Conservation (phyloP, 1,140 invertebrate species). For the Thalassaphorura encarpata region DNA sequence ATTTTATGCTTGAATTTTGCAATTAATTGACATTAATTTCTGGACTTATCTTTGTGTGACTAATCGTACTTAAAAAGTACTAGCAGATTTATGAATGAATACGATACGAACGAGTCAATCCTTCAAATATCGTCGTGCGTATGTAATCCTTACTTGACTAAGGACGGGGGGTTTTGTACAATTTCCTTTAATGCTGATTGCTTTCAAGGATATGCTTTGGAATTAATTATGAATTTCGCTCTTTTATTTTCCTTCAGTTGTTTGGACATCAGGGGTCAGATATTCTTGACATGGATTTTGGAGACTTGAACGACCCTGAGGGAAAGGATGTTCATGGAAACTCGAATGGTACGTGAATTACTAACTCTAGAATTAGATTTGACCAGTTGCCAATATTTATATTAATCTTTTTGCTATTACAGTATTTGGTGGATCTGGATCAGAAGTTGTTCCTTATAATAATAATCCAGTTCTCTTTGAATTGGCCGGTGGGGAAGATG, state of each 20-base stretch:
- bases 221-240: background rate
- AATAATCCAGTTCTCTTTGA: slow-evolving; percentile 35
- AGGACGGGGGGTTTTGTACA: background rate
- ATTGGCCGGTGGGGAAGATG: slow-evolving; percentile 24
- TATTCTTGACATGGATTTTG: too few relatives aligned
- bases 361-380: background rate
- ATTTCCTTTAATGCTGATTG: too few relatives aligned
- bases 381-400: background rate
- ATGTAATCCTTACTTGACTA: background rate
- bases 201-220: background rate
- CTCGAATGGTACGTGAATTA: too few relatives aligned
- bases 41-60: background rate
- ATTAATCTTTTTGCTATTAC: background rate
- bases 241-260: background rate
- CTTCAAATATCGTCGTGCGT: background rate
- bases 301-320: too few relatives aligned
- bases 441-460: slow-evolving; percentile 11
- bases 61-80: background rate
- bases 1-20: background rate
- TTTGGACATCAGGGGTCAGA: too few relatives aligned
- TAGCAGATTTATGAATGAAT: background rate
- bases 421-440: background rate
- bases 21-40: background rate
- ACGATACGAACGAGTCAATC: background rate
- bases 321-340: too few relatives aligned